Conservation (phyloP, 2,797 vertebrate species). For the Anolis apletophallus region DNA sequence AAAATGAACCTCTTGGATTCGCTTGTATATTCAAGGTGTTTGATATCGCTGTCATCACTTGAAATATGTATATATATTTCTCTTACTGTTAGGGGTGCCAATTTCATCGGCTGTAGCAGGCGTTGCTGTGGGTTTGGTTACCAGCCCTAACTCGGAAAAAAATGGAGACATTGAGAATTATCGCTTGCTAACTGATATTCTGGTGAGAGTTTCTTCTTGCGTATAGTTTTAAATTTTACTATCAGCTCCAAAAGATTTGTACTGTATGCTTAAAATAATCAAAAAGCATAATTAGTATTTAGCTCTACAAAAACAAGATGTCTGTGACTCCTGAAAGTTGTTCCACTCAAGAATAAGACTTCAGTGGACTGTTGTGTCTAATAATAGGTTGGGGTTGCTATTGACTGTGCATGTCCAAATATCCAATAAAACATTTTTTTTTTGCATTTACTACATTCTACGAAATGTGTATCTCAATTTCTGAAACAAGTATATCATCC, state of each 20-base stretch:
- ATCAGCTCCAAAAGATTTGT: background rate
- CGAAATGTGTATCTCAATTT: background rate
- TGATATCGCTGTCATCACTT: background rate
- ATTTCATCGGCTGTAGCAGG: conserved; percentile 92
- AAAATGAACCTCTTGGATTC: background rate
- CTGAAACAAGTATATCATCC: too few relatives aligned
- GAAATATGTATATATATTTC: background rate
- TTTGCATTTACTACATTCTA: background rate
- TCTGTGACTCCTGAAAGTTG: too few relatives aligned
- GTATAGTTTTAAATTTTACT: fast-evolving
- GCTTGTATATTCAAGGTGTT: background rate
- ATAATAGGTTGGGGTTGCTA: background rate
- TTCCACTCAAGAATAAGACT: background rate
- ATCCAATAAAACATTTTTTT: background rate
- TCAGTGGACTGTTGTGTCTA: background rate
- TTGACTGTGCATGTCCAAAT: background rate
- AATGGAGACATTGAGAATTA: conserved; percentile 89
- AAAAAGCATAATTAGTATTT: too few relatives aligned
- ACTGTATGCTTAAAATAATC: fast-evolving
- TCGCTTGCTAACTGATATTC: conserved; percentile 93
- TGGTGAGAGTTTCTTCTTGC: conserved; percentile 80
- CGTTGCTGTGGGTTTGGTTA: conserved; percentile 92
- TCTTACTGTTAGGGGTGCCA: conserved; percentile 86
- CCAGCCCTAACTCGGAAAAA: conserved; percentile 83
- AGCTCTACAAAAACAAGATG: too few relatives aligned